Conservation (phyloP, 1,140 invertebrate species). For the Lethrus apterus region DNA sequence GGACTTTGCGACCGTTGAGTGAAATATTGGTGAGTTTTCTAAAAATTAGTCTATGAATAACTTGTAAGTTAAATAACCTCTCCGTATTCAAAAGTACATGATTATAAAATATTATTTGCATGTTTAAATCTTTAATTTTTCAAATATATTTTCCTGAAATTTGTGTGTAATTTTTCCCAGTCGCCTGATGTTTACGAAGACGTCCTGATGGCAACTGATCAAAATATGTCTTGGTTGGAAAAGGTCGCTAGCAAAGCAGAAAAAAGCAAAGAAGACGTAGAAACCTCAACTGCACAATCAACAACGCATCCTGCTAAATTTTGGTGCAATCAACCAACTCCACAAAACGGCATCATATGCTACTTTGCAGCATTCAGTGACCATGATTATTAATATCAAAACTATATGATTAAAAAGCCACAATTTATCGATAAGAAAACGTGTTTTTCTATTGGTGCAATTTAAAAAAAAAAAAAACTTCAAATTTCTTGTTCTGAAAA, state of each 20-base stretch:
- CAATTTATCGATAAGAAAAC: too few species aligned
- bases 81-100: too few species aligned
- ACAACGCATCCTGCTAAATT: slow-evolving; percentile 24
- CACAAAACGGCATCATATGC: slow-evolving; percentile 29
- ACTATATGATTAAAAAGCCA: too few species aligned
- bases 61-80: too few species aligned
- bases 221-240: slow-evolving; percentile 31
- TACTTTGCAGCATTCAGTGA: slow-evolving; percentile 33
- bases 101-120: too few species aligned
- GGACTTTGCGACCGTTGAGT: slow-evolving; percentile 31
- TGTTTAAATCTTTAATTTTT: background rate
- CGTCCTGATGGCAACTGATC: slow-evolving; percentile 30
- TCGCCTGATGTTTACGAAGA: slow-evolving; percentile 35
- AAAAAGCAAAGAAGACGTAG: background rate
- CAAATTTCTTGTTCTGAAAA: too few species aligned
- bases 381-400: slow-evolving; percentile 15
- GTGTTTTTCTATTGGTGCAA: too few species aligned
- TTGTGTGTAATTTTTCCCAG: slow-evolving; percentile 20
- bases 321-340: slow-evolving; percentile 27
- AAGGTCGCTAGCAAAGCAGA: background rate
- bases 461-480: too few species aligned
- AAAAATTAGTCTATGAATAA: too few species aligned
- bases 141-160: background rate
- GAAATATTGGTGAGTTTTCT: slow-evolving; percentile 35
- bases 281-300: background rate